These are phyloP conservation scores for Temnothorax ravouxi DNA, from an alignment of 2,888 invertebrate species.

Conservation along the genomic window DNA sequence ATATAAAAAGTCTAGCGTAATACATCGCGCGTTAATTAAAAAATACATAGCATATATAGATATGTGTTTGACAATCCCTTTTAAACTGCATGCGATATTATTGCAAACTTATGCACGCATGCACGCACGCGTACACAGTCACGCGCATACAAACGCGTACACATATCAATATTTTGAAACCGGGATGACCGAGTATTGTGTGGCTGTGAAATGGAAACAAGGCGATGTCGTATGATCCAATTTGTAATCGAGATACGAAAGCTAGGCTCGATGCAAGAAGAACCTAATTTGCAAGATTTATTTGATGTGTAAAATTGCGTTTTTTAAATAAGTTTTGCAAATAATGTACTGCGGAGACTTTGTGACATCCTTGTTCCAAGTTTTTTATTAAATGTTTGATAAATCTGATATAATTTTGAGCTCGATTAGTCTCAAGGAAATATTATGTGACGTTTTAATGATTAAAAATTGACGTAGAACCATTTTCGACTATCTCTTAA, in stretches of 20 bases:
- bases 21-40: conserved; percentile 55
- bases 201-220: neutral
- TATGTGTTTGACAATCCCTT: conserved; percentile 85
- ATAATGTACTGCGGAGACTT: neutral
- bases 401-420: neutral
- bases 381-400: neutral
- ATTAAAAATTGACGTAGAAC: neutral
- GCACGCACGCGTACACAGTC: conserved; percentile 22
- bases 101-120: conserved; percentile 55
- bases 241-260: neutral
- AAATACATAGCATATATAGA: conserved; percentile 73
- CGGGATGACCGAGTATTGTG: conserved; percentile 12
- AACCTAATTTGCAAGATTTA: neutral
- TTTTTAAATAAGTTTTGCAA: conserved; percentile 1
- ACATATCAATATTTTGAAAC: conserved; percentile 37
- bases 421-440: neutral
- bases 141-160: conserved; percentile 41
- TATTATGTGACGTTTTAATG: neutral
- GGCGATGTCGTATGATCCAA: neutral
- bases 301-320: neutral
- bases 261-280: neutral
- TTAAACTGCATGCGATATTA: conserved; percentile 85
- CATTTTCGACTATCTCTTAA: neutral
- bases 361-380: neutral
- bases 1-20: conserved; percentile 53